phyloP scores from a whole-genome alignment of 2,888 invertebrate genomes.

The Spilosoma lubricipeda region DNA sequence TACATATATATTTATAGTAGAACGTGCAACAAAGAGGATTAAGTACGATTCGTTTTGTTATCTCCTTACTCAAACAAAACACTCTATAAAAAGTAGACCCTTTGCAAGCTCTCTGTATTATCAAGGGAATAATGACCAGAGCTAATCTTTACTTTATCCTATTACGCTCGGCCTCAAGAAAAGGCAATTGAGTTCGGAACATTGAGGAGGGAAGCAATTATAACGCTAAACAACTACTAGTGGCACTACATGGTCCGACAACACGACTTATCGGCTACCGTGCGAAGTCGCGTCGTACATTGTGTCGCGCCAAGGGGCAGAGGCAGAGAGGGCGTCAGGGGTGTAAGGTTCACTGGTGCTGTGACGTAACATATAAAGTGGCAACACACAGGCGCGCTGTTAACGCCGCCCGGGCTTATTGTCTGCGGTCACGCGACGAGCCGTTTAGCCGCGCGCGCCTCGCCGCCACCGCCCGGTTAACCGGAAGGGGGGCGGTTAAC shows the following conservation, averaged over 20 bases:
- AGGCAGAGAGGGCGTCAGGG: slow-evolving; percentile 45
- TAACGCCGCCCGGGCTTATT: slow-evolving; percentile 86
- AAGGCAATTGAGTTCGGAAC: slow-evolving; percentile 78
- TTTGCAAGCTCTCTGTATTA: slow-evolving; percentile 71
- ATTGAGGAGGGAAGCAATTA: slow-evolving; percentile 53
- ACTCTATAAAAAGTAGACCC: slow-evolving; percentile 59
- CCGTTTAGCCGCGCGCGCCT: slow-evolving; percentile 85
- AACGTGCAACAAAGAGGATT: slow-evolving; percentile 18
- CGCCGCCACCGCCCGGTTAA: slow-evolving; percentile 83
- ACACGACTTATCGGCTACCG: slow-evolving; percentile 73
- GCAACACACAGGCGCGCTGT: slow-evolving; percentile 86
- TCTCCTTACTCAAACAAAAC: slow-evolving; percentile 43
- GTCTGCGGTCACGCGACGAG: slow-evolving; percentile 87
- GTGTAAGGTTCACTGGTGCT: slow-evolving; percentile 41
- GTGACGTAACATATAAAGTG: slow-evolving; percentile 85
- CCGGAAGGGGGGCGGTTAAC: slow-evolving; percentile 86
- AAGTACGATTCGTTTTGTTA: slow-evolving; percentile 20
- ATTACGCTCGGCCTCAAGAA: slow-evolving; percentile 81
- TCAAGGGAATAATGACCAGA: slow-evolving; percentile 73
- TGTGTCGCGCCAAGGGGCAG: slow-evolving; percentile 40
- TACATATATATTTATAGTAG: neutral
- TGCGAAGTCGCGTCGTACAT: slow-evolving; percentile 45
- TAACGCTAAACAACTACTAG: slow-evolving; percentile 73
- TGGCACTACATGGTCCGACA: slow-evolving; percentile 70
- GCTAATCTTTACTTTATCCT: slow-evolving; percentile 82